Base-by-base conservation (phyloP, 2,888 invertebrate species). In the Elmis aenea region DNA sequence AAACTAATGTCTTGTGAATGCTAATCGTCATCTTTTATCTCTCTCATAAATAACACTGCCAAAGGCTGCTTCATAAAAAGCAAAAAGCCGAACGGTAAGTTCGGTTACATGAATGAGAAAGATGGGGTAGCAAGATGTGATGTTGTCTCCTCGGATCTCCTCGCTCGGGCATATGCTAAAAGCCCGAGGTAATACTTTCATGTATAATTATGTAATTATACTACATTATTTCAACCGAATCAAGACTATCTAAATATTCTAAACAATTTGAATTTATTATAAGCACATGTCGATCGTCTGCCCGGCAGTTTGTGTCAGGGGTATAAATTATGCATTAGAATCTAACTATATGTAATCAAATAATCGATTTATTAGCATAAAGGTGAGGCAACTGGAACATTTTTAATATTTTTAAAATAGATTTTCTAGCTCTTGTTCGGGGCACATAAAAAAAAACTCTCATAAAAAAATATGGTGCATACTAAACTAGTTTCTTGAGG, bases 161-260 rank as follows among this genome's bases (percentile, higher is more conserved):
- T 26, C 24, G 29, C 26, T 32, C 36, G 31, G 39, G 33, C 38
- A 34, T 33, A 33, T 44, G 41, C 41, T 27, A 26, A 34, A 26
- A 22, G 46, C 51, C 49, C 32, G 21, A 33, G 51, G 51, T 46
- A 42, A 41, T 46, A 23, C 26, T 27, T 32, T 38, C 33, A 33
- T 41, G 51, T 61, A 58, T 62, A 58, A 64, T 64, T 64, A 64
- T 61, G 60, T 61, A 60, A 64, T 62, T 63, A 62, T 45, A 48
- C 49, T 41, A 48, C 56, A 54, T 59, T 57, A 56, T 58, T 56
- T 54, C 48, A 39, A 44, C 49, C 46, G 52, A 56, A 59, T 57
- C 55, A 50, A 53, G 47, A 52, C 47, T 52, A 55, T 58, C 57
- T 43, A 50, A 55, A 54, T 54, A 50, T 53, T 48, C 42, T 43